Conservation (phyloP, 2,888 invertebrate species). For the Tiliacea citrago region DNA sequence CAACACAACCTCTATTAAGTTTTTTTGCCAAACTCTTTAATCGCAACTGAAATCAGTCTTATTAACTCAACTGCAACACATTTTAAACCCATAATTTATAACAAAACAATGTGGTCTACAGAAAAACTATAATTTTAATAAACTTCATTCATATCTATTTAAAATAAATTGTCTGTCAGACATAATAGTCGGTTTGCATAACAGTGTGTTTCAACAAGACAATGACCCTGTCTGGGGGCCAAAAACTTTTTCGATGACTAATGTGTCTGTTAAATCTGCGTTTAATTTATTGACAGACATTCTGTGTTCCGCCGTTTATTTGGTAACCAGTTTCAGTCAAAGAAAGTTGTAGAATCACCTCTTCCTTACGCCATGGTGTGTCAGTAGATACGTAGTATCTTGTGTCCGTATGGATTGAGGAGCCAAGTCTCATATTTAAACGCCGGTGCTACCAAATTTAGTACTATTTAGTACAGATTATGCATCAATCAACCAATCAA, state of each 20-base stretch:
- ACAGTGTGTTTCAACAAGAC: background rate
- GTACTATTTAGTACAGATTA: too few relatives aligned
- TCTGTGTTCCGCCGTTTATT: background rate
- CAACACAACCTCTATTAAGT: background rate
- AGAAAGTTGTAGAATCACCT: background rate
- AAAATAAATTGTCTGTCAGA: slow-evolving; percentile 1
- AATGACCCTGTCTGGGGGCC: background rate
- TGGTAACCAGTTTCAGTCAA: too few relatives aligned
- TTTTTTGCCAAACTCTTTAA: background rate
- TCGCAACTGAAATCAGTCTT: background rate
- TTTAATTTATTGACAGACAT: background rate
- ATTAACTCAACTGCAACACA: background rate
- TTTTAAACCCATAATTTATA: background rate
- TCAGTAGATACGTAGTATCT: background rate
- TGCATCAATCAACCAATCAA: too few relatives aligned
- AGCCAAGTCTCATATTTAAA: too few relatives aligned
- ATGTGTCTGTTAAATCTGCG: too few relatives aligned
- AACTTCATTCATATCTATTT: background rate
- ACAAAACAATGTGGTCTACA: background rate
- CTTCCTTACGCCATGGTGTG: background rate
- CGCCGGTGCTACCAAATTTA: too few relatives aligned
- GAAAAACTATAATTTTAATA: background rate
- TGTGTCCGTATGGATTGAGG: too few relatives aligned
- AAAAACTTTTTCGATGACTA: background rate
- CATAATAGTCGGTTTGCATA: slow-evolving; percentile 6